Conservation (phyloP, 2,888 invertebrate genomes). For the Plebejus melissa region DNA sequence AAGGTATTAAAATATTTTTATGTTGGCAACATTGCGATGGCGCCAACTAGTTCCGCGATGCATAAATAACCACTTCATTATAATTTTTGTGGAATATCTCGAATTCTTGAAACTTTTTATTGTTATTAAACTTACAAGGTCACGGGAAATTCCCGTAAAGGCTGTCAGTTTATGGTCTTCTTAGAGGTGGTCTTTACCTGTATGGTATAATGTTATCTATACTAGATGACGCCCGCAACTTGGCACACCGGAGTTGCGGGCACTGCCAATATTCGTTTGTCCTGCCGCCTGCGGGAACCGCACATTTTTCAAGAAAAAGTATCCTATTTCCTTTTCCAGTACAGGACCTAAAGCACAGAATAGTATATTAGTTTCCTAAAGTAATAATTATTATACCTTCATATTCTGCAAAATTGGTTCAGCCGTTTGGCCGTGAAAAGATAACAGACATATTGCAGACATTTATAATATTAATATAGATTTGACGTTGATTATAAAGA, state of each 20-base stretch:
- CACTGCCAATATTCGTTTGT: too few relatives aligned
- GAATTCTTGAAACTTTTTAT: conserved; percentile 16
- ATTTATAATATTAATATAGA: too few relatives aligned
- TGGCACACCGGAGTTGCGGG: background rate
- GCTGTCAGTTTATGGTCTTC: background rate
- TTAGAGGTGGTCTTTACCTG: background rate
- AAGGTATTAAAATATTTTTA: conserved; percentile 6
- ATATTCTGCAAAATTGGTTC: too few relatives aligned
- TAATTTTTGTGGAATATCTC: conserved; percentile 11
- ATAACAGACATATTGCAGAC: too few relatives aligned
- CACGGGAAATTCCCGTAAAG: background rate
- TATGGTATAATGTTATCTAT: background rate
- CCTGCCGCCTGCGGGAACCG: too few relatives aligned
- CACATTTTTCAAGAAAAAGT: too few relatives aligned
- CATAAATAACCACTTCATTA: conserved; percentile 23
- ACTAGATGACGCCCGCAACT: too few relatives aligned
- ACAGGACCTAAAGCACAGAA: too few relatives aligned
- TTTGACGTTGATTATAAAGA: background rate
- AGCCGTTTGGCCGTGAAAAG: too few relatives aligned
- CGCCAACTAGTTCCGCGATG: conserved; percentile 11
- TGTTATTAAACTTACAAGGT: conserved; percentile 17
- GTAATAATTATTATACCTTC: too few relatives aligned
- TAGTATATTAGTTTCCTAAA: too few relatives aligned
- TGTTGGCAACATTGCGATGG: conserved; percentile 6
- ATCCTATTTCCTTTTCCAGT: too few relatives aligned